Conservation (phyloP, 2,113 vertebrate species). For the Atrichornis clamosus region DNA sequence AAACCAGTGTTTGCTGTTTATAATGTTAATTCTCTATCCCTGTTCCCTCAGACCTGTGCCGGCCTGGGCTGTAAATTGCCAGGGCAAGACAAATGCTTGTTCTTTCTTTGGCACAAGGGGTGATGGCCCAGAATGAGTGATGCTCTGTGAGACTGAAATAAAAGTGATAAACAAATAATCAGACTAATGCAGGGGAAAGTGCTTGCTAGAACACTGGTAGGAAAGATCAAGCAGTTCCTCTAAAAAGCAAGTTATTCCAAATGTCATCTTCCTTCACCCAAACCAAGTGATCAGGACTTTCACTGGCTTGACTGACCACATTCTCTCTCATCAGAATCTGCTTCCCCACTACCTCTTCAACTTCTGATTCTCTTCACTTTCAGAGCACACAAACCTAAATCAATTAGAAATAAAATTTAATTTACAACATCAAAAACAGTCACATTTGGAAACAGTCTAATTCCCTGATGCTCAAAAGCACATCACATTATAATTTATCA, state of each 20-base stretch:
- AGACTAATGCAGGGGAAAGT: neutral
- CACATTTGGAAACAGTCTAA: conserved; percentile 25
- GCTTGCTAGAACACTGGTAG: neutral
- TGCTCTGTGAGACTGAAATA: neutral
- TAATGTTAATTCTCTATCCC: neutral
- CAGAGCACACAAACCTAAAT: conserved; percentile 3
- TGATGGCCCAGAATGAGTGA: neutral
- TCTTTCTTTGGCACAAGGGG: neutral
- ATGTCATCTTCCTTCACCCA: neutral
- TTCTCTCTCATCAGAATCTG: neutral
- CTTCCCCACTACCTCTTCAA: neutral
- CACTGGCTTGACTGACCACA: rapidly evolving
- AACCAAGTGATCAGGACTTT: neutral
- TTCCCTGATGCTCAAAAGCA: conserved; percentile 22
- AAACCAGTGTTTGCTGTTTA: neutral
- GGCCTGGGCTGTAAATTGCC: neutral
- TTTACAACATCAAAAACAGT: conserved; percentile 31
- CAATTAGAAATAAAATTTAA: conserved; percentile 6
- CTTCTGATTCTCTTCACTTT: neutral
- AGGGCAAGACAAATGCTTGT: neutral
- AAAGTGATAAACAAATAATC: neutral
- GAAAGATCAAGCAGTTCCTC: neutral
- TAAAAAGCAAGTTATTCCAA: neutral
- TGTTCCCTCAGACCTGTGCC: neutral
- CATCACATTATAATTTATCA: conserved; percentile 46